Evolutionary conservation across 2,113 vertebrate genomes (phyloP).

Genomic region (Chrysochloris asiatica): DNA sequence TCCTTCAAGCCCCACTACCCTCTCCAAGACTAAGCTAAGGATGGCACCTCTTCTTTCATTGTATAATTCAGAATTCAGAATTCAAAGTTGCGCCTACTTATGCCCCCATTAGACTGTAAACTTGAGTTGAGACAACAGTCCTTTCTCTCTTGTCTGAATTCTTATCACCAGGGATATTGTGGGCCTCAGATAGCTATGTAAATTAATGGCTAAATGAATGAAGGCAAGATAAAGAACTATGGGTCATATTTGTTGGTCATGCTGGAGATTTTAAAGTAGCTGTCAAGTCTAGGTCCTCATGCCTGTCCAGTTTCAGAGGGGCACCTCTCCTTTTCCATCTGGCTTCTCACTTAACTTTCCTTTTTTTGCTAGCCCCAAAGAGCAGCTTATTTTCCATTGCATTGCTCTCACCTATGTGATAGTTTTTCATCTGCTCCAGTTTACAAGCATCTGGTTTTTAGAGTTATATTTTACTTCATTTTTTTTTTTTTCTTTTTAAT

Average conservation of each 20-base stretch:
- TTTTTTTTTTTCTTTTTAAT: neutral
- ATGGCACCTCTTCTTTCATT: neutral
- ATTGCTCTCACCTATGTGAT: neutral
- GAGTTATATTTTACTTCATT: neutral
- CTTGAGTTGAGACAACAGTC: no score
- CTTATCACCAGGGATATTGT: neutral
- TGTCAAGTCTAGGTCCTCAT: neutral
- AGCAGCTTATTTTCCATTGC: neutral
- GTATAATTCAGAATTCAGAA: neutral
- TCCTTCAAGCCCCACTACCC: accelerated
- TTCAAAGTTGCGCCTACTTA: neutral
- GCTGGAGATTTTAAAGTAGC: neutral
- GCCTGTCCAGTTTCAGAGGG: neutral
- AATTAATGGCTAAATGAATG: neutral
- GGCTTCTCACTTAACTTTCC: neutral
- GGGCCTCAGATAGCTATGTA: neutral
- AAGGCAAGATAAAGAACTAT: neutral
- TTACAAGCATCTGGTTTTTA: neutral
- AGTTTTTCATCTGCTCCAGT: neutral
- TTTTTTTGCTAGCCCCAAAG: neutral
- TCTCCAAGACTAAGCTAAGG: neutral
- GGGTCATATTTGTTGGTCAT: neutral
- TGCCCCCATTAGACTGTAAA: neutral
- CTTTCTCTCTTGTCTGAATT: neutral
- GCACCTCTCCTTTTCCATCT: neutral